Percentiles rank a stretch among this genome's conserved stretches.
phyloP scores from a whole-genome alignment of 2,797 vertebrate genomes.

The Thunnus albacares region DNA sequence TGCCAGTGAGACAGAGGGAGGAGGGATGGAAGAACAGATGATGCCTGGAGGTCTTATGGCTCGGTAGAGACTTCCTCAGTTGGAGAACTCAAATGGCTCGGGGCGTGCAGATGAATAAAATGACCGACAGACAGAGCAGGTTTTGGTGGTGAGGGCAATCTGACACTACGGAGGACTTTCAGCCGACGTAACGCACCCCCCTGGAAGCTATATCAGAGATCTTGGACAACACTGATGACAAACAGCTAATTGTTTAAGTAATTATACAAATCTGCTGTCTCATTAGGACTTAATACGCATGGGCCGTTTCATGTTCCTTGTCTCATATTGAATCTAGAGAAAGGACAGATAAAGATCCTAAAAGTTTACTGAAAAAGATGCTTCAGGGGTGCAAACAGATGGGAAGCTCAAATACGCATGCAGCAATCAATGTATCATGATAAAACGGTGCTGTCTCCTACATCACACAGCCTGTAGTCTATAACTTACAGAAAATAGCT shows the following conservation, averaged over 20 bases:
- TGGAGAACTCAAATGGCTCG: constrained; percentile 45
- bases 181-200: constrained; percentile 19
- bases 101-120: constrained; percentile 22
- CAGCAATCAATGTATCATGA: background rate
- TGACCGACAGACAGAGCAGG: constrained; percentile 31
- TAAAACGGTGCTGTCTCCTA: background rate
- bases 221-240: background rate
- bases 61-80: constrained; percentile 52
- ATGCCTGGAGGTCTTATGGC: constrained; percentile 66
- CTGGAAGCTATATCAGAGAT: background rate
- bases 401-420: constrained; percentile 6
- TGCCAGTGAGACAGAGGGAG: constrained; percentile 61
- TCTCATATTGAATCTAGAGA: background rate
- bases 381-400: constrained; percentile 24
- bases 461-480: background rate
- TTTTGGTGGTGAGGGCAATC: constrained; percentile 18
- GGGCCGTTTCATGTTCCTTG: background rate
- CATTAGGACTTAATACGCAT: constrained; percentile 1
- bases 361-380: background rate
- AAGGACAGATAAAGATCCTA: background rate
- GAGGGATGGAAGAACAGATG: constrained; percentile 67
- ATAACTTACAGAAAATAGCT: background rate
- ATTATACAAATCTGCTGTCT: constrained; percentile 13
- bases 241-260: constrained; percentile 16
- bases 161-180: constrained; percentile 3